These are phyloP conservation scores for Laterallus jamaicensis DNA, from an alignment of 2,113 vertebrate genomes.

Conservation along the genomic window DNA sequence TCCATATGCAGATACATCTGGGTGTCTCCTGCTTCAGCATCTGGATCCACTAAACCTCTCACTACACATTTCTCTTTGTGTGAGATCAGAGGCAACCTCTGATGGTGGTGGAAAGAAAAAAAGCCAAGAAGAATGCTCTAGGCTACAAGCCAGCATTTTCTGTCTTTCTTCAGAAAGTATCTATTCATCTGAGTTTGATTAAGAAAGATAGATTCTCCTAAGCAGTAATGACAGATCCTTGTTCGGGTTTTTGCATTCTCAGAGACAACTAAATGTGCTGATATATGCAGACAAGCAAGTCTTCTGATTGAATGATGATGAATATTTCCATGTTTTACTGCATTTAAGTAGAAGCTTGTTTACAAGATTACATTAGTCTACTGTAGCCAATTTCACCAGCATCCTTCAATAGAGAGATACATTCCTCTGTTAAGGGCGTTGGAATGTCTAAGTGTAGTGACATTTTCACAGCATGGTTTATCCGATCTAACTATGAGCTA, in stretches of 20 bases:
- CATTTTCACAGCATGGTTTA: background rate
- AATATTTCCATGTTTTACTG: background rate
- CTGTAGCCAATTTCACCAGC: background rate
- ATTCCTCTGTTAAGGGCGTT: background rate
- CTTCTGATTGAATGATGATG: background rate
- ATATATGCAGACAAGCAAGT: background rate
- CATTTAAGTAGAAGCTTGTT: background rate
- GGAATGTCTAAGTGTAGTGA: background rate
- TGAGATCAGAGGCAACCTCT: background rate
- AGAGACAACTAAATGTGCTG: background rate
- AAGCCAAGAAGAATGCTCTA: background rate
- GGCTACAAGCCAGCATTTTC: background rate
- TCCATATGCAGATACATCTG: background rate
- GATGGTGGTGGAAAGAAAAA: background rate
- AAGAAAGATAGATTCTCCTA: background rate
- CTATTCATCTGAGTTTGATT: background rate
- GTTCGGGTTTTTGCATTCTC: background rate
- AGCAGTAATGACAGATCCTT: background rate
- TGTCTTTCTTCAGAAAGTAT: background rate
- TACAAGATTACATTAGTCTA: background rate
- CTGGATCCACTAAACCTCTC: constrained; percentile 14
- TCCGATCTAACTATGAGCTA: background rate
- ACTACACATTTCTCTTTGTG: background rate
- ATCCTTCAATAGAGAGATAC: background rate
- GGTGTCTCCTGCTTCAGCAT: background rate